Percentiles rank a stretch among this genome's conserved stretches.
These are phyloP conservation scores for Idris sp. DNA, from an alignment of 1,140 invertebrate species.

Conservation along the genomic window DNA sequence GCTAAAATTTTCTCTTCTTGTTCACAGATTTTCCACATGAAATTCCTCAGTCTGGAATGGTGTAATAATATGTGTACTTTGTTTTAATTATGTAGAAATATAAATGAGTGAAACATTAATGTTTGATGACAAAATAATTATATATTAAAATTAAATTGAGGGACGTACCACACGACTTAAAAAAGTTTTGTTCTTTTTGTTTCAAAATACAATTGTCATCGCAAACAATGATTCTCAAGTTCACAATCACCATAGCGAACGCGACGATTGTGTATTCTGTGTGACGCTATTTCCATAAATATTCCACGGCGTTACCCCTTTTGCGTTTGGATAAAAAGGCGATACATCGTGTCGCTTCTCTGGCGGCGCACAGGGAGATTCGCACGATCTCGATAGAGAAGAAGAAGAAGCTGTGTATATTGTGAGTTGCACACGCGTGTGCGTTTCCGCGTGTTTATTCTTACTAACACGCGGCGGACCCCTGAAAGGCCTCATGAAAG, in stretches of 20 bases:
- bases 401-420: constrained; percentile 47
- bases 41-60: no score
- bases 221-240: constrained; percentile 11
- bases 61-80: no score
- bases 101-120: no score
- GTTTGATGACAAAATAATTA: no score
- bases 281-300: constrained; percentile 53
- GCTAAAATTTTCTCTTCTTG: no score
- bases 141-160: no score
- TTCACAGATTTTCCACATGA: no score
- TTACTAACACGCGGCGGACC: constrained; percentile 71
- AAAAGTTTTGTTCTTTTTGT: no score
- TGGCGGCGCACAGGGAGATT: constrained; percentile 23
- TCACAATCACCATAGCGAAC: constrained; percentile 23
- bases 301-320: constrained; percentile 58
- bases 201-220: no score
- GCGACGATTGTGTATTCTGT: constrained; percentile 46
- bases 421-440: no score
- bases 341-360: constrained; percentile 56
- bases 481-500: constrained; percentile 79
- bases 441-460: constrained; percentile 63
- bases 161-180: no score
- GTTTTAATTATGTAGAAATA: no score
- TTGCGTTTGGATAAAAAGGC: constrained; percentile 57
- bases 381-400: constrained; percentile 64